Percentiles rank a stretch among this genome's conserved stretches.
These are phyloP conservation scores for Pangasius macronema DNA, from an alignment of 2,797 vertebrate genomes.

Conservation along the genomic window DNA sequence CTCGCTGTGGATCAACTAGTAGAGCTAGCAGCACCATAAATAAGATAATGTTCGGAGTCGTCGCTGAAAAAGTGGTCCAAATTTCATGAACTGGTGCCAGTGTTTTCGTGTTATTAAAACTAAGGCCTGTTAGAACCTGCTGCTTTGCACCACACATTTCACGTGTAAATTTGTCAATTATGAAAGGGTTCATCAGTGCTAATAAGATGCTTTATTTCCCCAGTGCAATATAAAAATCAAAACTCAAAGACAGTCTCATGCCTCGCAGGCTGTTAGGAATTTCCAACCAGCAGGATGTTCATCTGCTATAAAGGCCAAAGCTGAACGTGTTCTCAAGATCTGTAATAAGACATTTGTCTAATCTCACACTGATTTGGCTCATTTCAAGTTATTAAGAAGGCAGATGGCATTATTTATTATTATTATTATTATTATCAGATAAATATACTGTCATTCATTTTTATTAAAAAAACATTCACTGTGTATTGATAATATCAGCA, in stretches of 20 bases:
- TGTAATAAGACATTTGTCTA: constrained; percentile 9
- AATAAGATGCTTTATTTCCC: constrained; percentile 44
- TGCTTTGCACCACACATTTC: not conserved
- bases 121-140: constrained; percentile 21
- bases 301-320: constrained; percentile 32
- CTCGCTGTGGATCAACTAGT: not conserved
- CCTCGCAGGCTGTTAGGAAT: constrained; percentile 31
- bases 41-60: constrained; percentile 1
- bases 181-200: constrained; percentile 26
- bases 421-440: constrained; percentile 7
- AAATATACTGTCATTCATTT: not conserved
- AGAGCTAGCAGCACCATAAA: not conserved
- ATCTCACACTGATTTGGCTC: constrained; percentile 35
- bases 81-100: not conserved
- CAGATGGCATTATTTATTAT: constrained; percentile 23
- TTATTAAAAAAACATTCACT: constrained; percentile 4
- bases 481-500: not conserved
- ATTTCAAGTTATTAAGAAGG: constrained; percentile 31
- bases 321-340: constrained; percentile 26
- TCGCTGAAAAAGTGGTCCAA: not conserved
- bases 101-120: not conserved
- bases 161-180: constrained; percentile 9
- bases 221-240: not conserved
- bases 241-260: constrained; percentile 1
- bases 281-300: constrained; percentile 26